Base-by-base conservation (phyloP, 2,888 invertebrate species). In the Rhimphoctona megacephalus region DNA sequence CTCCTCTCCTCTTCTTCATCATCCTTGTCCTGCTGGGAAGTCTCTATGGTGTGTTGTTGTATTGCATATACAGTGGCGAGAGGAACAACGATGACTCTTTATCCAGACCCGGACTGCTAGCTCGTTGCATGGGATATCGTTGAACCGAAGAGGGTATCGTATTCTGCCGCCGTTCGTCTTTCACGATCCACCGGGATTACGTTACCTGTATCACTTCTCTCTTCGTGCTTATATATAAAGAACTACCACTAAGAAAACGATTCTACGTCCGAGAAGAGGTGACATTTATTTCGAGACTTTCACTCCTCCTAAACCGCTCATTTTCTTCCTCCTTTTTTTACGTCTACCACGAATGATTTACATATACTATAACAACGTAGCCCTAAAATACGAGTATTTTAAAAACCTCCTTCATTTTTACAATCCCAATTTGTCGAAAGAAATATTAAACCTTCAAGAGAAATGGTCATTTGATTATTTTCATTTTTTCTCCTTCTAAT, bases 121-220 rank as follows among this genome's bases (percentile, higher is more conserved):
- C 61, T 22, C 54, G 54, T 76, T 70, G 52, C 30, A 43, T 43
- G 77, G 83, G 83, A 85, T 85, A 83, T 85, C 83, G 85, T 78
- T 70, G 83, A 76, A 69, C 81, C 70, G 61, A 36, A 57, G 87
- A 84, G 84, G 87, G 91, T 91, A 91, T 91, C 92, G 91, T 91
- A 91, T 91, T 91, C 91, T 89, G 90, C 87, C 89, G 92, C 90
- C 91, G 91, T 91, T 89, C 90, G 92, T 91, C 91, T 91, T n/a
- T 92, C 91, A 87, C 91, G 92, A 92, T 90, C 90, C 84, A 85
- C 76, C 89, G 88, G 91, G 91, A 91, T 91, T 91, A 91, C 91
- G 92, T 91, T 91, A 91, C 92, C 91, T 82, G 80, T 83, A 79
- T 85, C 82, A 77, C 49, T 72, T 61, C 46, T 54, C 67, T 61